A percentile compares a stretch with the other conserved stretches of the same genome.
Conservation (phyloP, 1,140 invertebrate genomes). For the Hormaphis cornu region DNA sequence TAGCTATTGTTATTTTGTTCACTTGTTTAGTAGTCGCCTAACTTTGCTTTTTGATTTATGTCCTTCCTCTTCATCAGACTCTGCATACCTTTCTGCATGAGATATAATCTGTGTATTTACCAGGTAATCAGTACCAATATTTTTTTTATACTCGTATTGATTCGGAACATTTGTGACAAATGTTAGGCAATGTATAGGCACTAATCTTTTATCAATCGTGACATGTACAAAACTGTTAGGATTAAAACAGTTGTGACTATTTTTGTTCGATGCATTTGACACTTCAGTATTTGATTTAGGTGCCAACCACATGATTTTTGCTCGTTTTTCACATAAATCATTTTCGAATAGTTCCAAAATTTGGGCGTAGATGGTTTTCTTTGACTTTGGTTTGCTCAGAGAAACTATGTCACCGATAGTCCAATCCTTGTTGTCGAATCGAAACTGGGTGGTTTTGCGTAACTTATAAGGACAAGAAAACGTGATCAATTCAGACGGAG, state of each 20-base stretch:
- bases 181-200: not conserved
- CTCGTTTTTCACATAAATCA: conserved; percentile 7
- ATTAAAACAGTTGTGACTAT: not conserved
- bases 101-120: conserved; percentile 9
- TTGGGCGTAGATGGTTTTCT: not conserved
- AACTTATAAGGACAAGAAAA: conserved; percentile 6
- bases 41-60: conserved; percentile 20
- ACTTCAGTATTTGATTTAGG: not conserved
- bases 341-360: not conserved
- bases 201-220: not conserved
- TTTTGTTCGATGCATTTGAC: not conserved
- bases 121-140: conserved; percentile 4
- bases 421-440: not conserved
- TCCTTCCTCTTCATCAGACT: conserved; percentile 26
- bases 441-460: not conserved
- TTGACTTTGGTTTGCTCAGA: not conserved
- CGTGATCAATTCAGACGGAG: not conserved
- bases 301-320: conserved; percentile 22
- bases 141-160: conserved; percentile 15
- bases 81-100: conserved; percentile 23
- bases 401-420: conserved; percentile 21
- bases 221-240: conserved; percentile 4
- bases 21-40: conserved; percentile 3
- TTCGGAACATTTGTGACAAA: conserved; percentile 18
- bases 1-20: not conserved